These are phyloP conservation scores for Halichoeres trimaculatus DNA, from an alignment of 2,113 vertebrate species.

Conservation along the genomic window DNA sequence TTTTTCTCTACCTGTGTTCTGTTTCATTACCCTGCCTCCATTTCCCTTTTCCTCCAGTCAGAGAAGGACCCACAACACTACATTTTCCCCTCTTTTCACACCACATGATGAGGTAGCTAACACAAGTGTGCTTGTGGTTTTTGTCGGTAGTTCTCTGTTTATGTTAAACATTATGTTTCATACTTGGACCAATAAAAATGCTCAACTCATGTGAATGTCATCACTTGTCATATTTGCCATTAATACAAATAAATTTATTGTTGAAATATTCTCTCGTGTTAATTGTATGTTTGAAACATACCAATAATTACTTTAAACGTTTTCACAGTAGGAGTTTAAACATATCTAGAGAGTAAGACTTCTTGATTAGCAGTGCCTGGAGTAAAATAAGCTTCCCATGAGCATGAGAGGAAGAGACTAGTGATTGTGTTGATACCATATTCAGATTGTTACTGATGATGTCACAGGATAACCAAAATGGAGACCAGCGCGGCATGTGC, in stretches of 20 bases:
- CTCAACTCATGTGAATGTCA: slow-evolving; percentile 4
- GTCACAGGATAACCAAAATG: slow-evolving; percentile 47
- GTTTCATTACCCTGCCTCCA: slow-evolving; percentile 3
- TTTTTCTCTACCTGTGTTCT: background rate
- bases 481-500: slow-evolving; percentile 2
- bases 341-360: too few species aligned
- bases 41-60: background rate
- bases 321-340: too few species aligned
- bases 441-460: background rate
- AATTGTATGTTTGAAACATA: slow-evolving; percentile 5
- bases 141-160: slow-evolving; percentile 43
- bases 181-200: slow-evolving; percentile 25
- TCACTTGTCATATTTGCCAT: slow-evolving; percentile 51
- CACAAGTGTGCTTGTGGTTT: slow-evolving; percentile 50
- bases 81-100: slow-evolving; percentile 6
- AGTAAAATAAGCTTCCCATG: background rate
- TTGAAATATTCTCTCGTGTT: slow-evolving; percentile 15
- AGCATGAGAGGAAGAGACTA: too few species aligned
- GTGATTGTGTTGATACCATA: background rate
- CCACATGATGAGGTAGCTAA: slow-evolving; percentile 49
- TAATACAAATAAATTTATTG: slow-evolving; percentile 65
- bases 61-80: slow-evolving; percentile 40
- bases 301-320: too few species aligned
- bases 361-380: too few species aligned
- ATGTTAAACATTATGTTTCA: slow-evolving; percentile 29